Base-by-base conservation (phyloP, 2,888 invertebrate genomes). In the Alcis repandata region DNA sequence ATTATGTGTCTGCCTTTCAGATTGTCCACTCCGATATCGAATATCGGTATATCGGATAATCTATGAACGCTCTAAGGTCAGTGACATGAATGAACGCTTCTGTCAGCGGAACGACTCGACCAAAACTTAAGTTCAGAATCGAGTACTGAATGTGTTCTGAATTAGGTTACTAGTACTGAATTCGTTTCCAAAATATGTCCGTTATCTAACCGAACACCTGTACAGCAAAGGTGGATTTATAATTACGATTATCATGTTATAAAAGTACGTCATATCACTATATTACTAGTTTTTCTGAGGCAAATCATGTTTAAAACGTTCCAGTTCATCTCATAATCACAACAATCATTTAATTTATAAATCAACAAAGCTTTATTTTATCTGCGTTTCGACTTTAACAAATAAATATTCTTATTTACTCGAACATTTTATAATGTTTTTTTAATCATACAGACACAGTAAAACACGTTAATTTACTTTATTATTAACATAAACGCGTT, bases 291-390 rank as follows among this genome's bases (percentile, higher is more conserved):
- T 53, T 52, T 59, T 54, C 51, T 46, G 61, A 72, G 74, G 75
- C 70, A 70, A 79, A 76, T 77, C 72, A 68, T 71, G 73, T 75
- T 74, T 69, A 73, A 78, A 81, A 79, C 74, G 67, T 75, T 77
- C 79, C 76, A 78, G 75, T 79, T 78, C 80, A 80, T 81, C 78
- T 78, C 57, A 81, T 79, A 80, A 83, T 84, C 80, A 83, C 77
- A 80, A 77, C 74, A 77, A 75, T 67, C 63, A 73, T 70, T 75
- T 27, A 27, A 27, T 27, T 40, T 43, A 59, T 64, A 77, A 77
- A 78, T 74, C 73, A 77, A 78, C 78, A 71, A 70, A 70, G 80
- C 80, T 78, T 80, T 79, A 33, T 82, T 83, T 82, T 83, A 75
- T 63, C 63, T 51, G 56, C 49, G 57, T 68, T 38, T 59, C 57